A percentile compares a stretch with the other conserved stretches of the same genome.
phyloP scores from a whole-genome alignment of 1,140 invertebrate genomes.

The Drosophila truncata region DNA sequence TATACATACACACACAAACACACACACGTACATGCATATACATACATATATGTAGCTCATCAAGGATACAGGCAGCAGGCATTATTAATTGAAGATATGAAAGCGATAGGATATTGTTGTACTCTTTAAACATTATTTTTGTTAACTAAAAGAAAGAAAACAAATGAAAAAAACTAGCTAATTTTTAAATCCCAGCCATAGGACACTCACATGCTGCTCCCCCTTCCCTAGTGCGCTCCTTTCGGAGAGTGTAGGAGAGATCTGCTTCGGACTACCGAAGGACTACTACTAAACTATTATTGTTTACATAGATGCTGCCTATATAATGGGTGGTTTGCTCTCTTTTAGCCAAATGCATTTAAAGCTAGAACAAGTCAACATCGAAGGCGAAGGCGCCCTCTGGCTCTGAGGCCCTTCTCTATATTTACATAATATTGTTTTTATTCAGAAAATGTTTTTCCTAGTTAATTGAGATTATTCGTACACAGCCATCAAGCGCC shows the following conservation, averaged over 20 bases:
- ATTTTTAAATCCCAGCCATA: constrained; percentile 52
- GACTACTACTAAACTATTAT: constrained; percentile 14
- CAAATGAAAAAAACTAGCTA: constrained; percentile 57
- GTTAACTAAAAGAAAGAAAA: constrained; percentile 29
- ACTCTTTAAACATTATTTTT: constrained; percentile 54
- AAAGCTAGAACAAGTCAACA: constrained; percentile 27
- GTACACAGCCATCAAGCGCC: constrained; percentile 11
- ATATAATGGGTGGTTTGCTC: constrained; percentile 33
- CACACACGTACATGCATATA: background rate
- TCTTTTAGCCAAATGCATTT: constrained; percentile 33
- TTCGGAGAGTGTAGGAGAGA: constrained; percentile 14
- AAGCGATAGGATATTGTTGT: constrained; percentile 36
- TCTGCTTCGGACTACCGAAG: constrained; percentile 31
- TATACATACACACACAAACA: constrained; percentile 7
- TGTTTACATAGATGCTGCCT: constrained; percentile 25
- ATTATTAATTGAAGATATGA: constrained; percentile 25
- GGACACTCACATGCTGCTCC: background rate
- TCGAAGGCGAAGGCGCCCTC: constrained; percentile 9
- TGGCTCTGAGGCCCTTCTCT: background rate
- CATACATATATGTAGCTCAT: constrained; percentile 68
- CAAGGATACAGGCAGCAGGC: constrained; percentile 39
- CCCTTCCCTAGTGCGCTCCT: constrained; percentile 17
- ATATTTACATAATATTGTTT: background rate
- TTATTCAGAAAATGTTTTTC: constrained; percentile 23
- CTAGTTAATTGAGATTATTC: constrained; percentile 44